These are phyloP conservation scores for Cyprinodon variegatus DNA, from an alignment of 2,113 vertebrate species.

Conservation along the genomic window DNA sequence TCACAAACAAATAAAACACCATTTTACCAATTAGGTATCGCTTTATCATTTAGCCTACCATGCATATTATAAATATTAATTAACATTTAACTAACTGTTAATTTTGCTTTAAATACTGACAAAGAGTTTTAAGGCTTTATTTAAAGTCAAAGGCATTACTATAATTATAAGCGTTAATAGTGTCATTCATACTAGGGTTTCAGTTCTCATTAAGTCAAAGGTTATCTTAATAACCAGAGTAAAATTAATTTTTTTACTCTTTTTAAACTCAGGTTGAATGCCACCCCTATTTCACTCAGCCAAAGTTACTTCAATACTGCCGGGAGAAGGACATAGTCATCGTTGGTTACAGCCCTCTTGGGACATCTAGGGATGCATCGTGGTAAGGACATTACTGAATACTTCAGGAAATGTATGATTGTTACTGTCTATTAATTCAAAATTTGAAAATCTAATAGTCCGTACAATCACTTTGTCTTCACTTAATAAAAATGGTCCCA, in stretches of 20 bases:
- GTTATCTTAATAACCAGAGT: neutral
- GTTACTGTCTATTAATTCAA: too few species aligned
- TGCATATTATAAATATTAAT: neutral
- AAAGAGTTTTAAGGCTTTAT: neutral
- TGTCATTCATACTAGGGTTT: neutral
- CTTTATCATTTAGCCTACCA: neutral
- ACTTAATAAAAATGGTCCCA: too few species aligned
- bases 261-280: conserved; percentile 85
- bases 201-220: neutral
- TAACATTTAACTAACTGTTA: neutral
- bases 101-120: neutral
- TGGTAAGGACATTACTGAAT: conserved; percentile 78
- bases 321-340: conserved; percentile 85
- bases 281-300: conserved; percentile 93
- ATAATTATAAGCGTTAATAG: neutral
- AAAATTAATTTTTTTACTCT: neutral
- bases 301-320: conserved; percentile 89
- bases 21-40: neutral
- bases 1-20: neutral
- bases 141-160: neutral
- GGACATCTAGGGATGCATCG: conserved; percentile 84
- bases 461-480: too few species aligned
- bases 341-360: conserved; percentile 90
- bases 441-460: too few species aligned
- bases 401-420: too few species aligned